Conservation (phyloP, 2,113 vertebrate species). For the Hemibagrus wyckioides region DNA sequence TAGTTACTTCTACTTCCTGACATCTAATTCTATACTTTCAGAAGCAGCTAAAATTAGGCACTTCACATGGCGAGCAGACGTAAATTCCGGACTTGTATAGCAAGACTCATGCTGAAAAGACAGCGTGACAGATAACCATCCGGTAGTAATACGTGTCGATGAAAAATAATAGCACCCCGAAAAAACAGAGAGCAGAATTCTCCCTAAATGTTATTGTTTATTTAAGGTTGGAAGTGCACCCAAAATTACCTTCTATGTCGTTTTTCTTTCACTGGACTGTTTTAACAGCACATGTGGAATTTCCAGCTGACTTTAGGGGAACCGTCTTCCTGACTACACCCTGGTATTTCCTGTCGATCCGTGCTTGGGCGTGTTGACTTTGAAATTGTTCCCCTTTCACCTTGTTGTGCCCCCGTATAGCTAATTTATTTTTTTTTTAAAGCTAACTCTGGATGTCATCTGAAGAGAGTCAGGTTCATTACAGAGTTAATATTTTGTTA, state of each 20-base stretch:
- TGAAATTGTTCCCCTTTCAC: constrained; percentile 45
- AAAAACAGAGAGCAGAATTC: background rate
- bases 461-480: background rate
- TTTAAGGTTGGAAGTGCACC: constrained; percentile 29
- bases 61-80: background rate
- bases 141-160: too few relatives aligned
- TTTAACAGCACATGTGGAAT: constrained; percentile 62
- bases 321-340: constrained; percentile 75
- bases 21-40: constrained; percentile 1
- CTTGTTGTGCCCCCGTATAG: constrained; percentile 18
- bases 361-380: constrained; percentile 70
- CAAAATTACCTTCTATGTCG: constrained; percentile 41
- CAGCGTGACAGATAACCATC: background rate
- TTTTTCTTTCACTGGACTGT: constrained; percentile 54
- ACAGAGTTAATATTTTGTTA: background rate
- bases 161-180: background rate
- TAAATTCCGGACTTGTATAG: background rate
- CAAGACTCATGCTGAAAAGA: background rate
- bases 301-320: constrained; percentile 67
- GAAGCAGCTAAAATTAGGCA: constrained; percentile 9
- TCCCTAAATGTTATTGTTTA: background rate
- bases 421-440: constrained; percentile 27
- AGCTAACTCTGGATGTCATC: background rate
- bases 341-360: constrained; percentile 69
- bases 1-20: background rate